Base-by-base conservation (phyloP, 2,888 invertebrate species). In the Harpalus rubripes region DNA sequence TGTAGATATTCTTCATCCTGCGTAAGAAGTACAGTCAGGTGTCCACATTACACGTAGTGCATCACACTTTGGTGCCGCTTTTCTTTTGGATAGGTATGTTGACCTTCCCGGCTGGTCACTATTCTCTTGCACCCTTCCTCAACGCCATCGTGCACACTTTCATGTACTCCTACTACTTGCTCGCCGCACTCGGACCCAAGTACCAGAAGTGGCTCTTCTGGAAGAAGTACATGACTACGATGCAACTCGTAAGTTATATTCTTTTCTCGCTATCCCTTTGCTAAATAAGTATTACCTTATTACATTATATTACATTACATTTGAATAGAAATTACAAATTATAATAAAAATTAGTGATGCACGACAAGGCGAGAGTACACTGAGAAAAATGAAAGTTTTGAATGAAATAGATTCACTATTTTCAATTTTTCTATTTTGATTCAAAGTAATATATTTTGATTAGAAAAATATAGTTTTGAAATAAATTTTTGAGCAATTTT, bases 191-290 rank as follows among this genome's bases (percentile, higher is more conserved):
- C 85, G 97, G 97, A 4, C 96, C 97, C 0, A 92, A 94, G 86
- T 94, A 96, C 89, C 95, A 96, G 90, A 96, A 96, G 88, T 96
- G 95, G 89, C 91, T 97, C 15, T 97, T 97, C 97, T 97, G 97
- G 97, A 97, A 52, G 44, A 52, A 52, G 4, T 12, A 52, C 4
- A 52, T 52, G 44, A 52, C 44, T 52, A 52, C 44, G 5, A 52
- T 52, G 44, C 44, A 52, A 12, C 44, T 52, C 12, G 44, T 52
- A 52, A 52, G 44, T 52, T 22, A 22, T 22, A 22, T n/a, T n/a
- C n/a, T n/a, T n/a, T n/a, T n/a, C n/a, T n/a, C n/a, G n/a, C n/a
- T n/a, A n/a, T n/a, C n/a, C n/a, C n/a, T n/a, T n/a, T n/a, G n/a
- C n/a, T n/a, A n/a, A n/a, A n/a, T n/a, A n/a, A n/a, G n/a, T n/a